A percentile compares a stretch with the other conserved stretches of the same genome.
phyloP scores from a whole-genome alignment of 2,113 vertebrate species.

The Forbesichthys agassizii region DNA sequence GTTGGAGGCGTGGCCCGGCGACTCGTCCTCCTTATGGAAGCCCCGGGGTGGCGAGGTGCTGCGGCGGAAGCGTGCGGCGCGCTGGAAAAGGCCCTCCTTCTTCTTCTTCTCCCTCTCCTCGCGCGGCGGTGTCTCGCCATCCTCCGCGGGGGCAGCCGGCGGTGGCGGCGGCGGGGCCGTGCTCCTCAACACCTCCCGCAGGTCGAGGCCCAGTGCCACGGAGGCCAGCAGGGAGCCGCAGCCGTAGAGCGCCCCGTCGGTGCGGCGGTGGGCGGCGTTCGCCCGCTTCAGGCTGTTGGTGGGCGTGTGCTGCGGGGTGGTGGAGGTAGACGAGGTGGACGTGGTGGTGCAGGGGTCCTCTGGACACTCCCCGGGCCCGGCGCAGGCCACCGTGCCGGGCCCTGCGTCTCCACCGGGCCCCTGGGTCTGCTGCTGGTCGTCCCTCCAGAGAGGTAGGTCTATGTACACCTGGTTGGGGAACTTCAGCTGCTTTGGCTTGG shows the following conservation, averaged over 20 bases:
- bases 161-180: conserved; percentile 19
- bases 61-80: conserved; percentile 81
- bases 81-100: conserved; percentile 86
- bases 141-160: conserved; percentile 62
- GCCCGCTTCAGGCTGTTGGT: conserved; percentile 82
- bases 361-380: conserved; percentile 65
- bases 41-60: conserved; percentile 78
- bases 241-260: conserved; percentile 80
- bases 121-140: conserved; percentile 67
- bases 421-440: conserved; percentile 78
- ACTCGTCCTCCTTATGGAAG: conserved; percentile 73
- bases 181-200: conserved; percentile 78
- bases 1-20: conserved; percentile 27
- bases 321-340: conserved; percentile 79
- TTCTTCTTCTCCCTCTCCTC: conserved; percentile 80
- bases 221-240: conserved; percentile 87
- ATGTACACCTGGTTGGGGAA: conserved; percentile 86
- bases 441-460: conserved; percentile 91
- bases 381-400: conserved; percentile 25
- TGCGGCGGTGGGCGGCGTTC: conserved; percentile 74
- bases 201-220: conserved; percentile 85
- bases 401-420: conserved; percentile 65
- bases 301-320: conserved; percentile 85
- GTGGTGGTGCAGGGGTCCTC: conserved; percentile 80
- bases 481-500: conserved; percentile 90